These are phyloP conservation scores for Eurytoma adleriae DNA, from an alignment of 2,888 invertebrate genomes.

Conservation along the genomic window DNA sequence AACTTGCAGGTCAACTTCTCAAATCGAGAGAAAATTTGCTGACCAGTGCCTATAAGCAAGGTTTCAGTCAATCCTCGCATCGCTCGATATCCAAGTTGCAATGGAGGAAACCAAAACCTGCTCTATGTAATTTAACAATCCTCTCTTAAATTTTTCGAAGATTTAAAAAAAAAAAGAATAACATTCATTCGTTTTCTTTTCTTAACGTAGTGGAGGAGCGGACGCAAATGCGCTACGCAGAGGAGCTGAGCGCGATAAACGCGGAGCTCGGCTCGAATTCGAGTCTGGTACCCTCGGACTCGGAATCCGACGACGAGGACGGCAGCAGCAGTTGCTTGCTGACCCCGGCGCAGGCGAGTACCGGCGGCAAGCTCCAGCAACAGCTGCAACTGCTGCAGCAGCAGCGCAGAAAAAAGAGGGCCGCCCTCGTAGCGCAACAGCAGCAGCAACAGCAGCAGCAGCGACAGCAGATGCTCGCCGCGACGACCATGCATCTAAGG, in stretches of 20 bases:
- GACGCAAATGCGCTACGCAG: constrained; percentile 71
- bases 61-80: constrained; percentile 75
- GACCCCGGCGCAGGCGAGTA: constrained; percentile 54
- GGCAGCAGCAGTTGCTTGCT: constrained; percentile 43
- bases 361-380: constrained; percentile 56
- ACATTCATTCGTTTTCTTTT: constrained; percentile 43
- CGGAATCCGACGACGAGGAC: constrained; percentile 50
- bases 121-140: constrained; percentile 74
- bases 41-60: constrained; percentile 81
- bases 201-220: constrained; percentile 70
- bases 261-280: constrained; percentile 69
- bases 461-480: constrained; percentile 14
- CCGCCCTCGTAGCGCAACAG: constrained; percentile 34
- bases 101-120: constrained; percentile 74
- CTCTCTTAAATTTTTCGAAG: not conserved
- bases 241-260: constrained; percentile 70
- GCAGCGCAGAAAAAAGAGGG: constrained; percentile 46
- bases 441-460: constrained; percentile 42
- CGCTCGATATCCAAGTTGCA: constrained; percentile 71
- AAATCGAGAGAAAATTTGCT: constrained; percentile 81
- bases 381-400: constrained; percentile 52
- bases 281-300: constrained; percentile 61
- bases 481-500: constrained; percentile 47
- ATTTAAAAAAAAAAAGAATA: constrained; percentile 6
- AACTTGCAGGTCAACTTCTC: constrained; percentile 74